These are phyloP conservation scores for Gonocerus acuteangulatus DNA, from an alignment of 2,888 invertebrate species.

Conservation along the genomic window DNA sequence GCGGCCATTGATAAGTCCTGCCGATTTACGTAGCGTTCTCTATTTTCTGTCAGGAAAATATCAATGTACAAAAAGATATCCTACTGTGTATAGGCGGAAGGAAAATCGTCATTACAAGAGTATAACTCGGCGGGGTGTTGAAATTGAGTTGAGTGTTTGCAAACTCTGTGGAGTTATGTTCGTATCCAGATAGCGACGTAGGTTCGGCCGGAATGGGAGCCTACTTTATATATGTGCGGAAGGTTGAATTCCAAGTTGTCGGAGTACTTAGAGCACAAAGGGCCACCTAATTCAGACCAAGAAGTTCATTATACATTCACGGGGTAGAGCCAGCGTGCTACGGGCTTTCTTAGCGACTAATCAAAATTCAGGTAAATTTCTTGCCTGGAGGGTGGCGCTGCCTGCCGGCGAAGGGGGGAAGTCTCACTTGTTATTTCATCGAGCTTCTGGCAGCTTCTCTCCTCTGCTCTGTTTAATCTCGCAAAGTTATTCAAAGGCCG, in stretches of 20 bases:
- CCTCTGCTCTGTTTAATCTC: constrained; percentile 36
- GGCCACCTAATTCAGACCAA: constrained; percentile 34
- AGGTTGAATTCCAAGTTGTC: constrained; percentile 30
- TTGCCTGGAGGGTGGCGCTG: constrained; percentile 28
- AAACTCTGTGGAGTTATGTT: constrained; percentile 18
- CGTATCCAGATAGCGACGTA: constrained; percentile 18
- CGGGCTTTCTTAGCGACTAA: constrained; percentile 36
- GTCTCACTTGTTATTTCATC: constrained; percentile 35
- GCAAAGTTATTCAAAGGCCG: constrained; percentile 39
- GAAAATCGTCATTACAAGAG: not conserved
- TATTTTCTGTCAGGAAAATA: too few species aligned
- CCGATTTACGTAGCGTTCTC: too few species aligned
- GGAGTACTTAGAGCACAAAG: constrained; percentile 35
- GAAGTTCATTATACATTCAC: constrained; percentile 36
- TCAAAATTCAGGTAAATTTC: constrained; percentile 37
- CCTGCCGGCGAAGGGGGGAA: constrained; percentile 2
- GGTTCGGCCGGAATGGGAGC: not conserved
- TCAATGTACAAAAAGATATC: too few species aligned
- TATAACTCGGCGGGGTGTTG: constrained; percentile 1
- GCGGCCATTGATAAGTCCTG: too few species aligned
- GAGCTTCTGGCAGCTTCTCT: constrained; percentile 13
- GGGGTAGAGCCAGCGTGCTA: constrained; percentile 3
- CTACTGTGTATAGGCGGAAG: not conserved
- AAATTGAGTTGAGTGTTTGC: constrained; percentile 26
- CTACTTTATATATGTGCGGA: constrained; percentile 19